These are phyloP conservation scores for Dasysyrphus tricinctus DNA, from an alignment of 2,888 invertebrate species.

Conservation along the genomic window DNA sequence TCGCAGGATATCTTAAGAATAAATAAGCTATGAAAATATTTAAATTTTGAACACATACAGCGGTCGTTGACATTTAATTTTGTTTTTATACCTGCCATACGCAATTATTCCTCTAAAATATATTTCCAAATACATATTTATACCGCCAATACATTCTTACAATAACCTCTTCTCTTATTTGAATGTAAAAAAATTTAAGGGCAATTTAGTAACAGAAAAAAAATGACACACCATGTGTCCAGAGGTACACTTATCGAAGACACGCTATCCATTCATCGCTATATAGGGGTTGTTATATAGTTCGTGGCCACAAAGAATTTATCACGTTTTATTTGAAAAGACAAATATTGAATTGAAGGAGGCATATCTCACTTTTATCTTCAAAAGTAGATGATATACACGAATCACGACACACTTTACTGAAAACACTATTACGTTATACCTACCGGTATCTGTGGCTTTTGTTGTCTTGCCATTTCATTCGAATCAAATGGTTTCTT, in stretches of 20 bases:
- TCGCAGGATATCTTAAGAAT: too few relatives aligned
- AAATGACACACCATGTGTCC: background rate
- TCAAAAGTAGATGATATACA: background rate
- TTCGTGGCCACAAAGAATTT: slow-evolving; percentile 50
- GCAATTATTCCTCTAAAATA: too few relatives aligned
- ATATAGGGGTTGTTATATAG: slow-evolving; percentile 22
- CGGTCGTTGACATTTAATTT: too few relatives aligned
- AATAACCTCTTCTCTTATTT: too few relatives aligned
- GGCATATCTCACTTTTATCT: slow-evolving; percentile 1
- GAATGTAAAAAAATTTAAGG: background rate
- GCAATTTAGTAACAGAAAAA: background rate
- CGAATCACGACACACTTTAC: slow-evolving; percentile 8
- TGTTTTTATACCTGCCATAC: too few relatives aligned
- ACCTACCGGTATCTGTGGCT: slow-evolving; percentile 5
- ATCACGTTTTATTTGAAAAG: slow-evolving; percentile 64
- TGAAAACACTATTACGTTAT: slow-evolving; percentile 5
- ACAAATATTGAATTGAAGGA: slow-evolving; percentile 19
- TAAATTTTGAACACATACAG: too few relatives aligned
- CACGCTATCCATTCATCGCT: background rate
- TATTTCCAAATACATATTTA: too few relatives aligned
- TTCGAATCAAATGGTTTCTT: slow-evolving; percentile 43
- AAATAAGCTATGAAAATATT: too few relatives aligned
- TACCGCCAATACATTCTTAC: too few relatives aligned
- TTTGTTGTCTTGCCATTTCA: slow-evolving; percentile 24
- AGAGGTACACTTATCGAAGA: slow-evolving; percentile 20